Conservation (phyloP, 2,888 invertebrate species). For the Nipponacmea schrenckii region DNA sequence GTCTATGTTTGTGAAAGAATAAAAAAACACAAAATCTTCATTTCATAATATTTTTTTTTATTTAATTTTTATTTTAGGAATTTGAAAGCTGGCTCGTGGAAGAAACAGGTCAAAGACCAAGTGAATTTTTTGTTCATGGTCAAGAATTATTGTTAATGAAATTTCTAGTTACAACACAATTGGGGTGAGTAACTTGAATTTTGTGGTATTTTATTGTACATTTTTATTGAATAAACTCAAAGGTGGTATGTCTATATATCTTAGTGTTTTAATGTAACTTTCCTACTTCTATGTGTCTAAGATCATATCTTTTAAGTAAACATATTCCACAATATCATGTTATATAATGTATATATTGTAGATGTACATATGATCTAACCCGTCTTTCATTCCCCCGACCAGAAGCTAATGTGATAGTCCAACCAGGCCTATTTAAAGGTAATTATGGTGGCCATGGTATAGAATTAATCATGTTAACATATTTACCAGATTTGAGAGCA, state of each 20-base stretch:
- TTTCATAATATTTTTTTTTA: no score
- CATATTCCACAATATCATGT: no score
- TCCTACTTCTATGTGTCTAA: no score
- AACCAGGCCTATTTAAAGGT: slow-evolving; percentile 61
- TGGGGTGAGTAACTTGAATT: slow-evolving; percentile 32
- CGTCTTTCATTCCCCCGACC: slow-evolving; percentile 16
- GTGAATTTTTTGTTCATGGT: slow-evolving; percentile 22
- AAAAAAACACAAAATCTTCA: no score
- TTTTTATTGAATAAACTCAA: not conserved
- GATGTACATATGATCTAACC: slow-evolving; percentile 25
- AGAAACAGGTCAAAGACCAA: slow-evolving; percentile 28
- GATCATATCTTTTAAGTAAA: no score
- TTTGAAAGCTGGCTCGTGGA: slow-evolving; percentile 37
- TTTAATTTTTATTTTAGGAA: slow-evolving; percentile 27
- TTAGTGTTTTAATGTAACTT: no score
- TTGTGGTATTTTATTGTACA: not conserved
- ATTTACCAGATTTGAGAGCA: slow-evolving; percentile 38
- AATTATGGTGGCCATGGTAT: slow-evolving; percentile 61
- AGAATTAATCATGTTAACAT: slow-evolving; percentile 54
- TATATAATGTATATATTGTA: slow-evolving; percentile 12
- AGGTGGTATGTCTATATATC: no score
- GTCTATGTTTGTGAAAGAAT: no score
- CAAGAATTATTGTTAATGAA: slow-evolving; percentile 41
- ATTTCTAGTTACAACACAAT: slow-evolving; percentile 38
- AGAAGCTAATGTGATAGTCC: slow-evolving; percentile 26